Evolutionary conservation across 2,797 vertebrate genomes (phyloP), one percentile per base, ranked within the genome.

Genomic region (Neomorphus geoffroyi): DNA sequence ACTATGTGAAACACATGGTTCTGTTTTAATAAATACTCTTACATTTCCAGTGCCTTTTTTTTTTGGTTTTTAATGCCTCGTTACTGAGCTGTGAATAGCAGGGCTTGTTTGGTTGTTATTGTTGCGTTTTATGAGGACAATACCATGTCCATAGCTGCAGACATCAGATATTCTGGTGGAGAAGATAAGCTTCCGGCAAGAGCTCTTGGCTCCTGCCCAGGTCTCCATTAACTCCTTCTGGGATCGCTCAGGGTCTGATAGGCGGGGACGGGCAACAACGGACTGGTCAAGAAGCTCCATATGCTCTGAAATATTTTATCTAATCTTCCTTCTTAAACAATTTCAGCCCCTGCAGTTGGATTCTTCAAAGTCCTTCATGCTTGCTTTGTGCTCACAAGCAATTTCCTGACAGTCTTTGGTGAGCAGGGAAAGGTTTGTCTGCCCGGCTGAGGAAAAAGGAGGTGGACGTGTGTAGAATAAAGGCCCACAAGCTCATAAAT

Each of bases 1-100:
- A 26, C 95, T 94, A 51, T 91, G 84, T 79, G 85, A 93, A 95
- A 96, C 94, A 96, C 94, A 92, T 96, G 96, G 94, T 93, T 97
- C 90, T 80, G 84, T 88, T 97, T 96, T 91, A 80, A 86, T 75
- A 83, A 92, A 82, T 81, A 70, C 35, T 88, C 82, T 56, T 90
- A 88, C 64, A 92, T 92, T 93, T 90, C 91, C 87, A 94, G 37
- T 26, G 41, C 22, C 3, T n/a, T 41, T 32, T 6, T 7, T 6
- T 18, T n/a, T 39, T 30, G 56, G 13, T 72, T 77, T 81, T 90
- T 72, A 48, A 86, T 39, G 48, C 56, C 45, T 95, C 41, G 18
- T 89, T 78, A 32, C 70, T 17, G 81, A 93, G 81, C 81, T 81
- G 81, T 84, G 92, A 96, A 92, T 50, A 91, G 83, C 53, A 32